These are phyloP conservation scores for Isichthys henryi DNA, from an alignment of 2,113 vertebrate species.

Conservation along the genomic window DNA sequence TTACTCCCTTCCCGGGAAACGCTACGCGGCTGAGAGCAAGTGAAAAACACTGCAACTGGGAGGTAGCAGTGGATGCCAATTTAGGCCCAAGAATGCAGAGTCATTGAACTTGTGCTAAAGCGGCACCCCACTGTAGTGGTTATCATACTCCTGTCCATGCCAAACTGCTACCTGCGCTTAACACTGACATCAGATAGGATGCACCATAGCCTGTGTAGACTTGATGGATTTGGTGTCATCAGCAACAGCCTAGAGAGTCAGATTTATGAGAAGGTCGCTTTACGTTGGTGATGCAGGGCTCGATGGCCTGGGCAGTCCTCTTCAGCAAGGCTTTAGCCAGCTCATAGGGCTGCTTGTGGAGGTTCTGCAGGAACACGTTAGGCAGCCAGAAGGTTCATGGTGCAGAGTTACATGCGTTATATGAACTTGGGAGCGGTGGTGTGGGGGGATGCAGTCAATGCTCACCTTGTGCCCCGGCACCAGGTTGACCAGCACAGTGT, in stretches of 20 bases:
- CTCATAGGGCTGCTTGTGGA: constrained; percentile 96
- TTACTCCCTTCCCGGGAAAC: not conserved
- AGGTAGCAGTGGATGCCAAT: not conserved
- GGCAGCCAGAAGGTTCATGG: not conserved
- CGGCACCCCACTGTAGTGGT: not conserved
- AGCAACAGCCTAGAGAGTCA: not conserved
- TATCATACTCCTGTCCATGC: not conserved
- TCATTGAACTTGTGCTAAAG: not conserved
- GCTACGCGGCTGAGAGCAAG: not conserved
- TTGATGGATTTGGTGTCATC: not conserved
- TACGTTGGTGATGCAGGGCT: constrained; percentile 97
- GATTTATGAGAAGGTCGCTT: constrained; percentile 43
- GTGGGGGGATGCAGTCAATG: not conserved
- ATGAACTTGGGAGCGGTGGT: not conserved
- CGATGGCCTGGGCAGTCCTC: constrained; percentile 92
- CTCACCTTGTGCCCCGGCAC: constrained; percentile 94
- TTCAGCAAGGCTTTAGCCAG: constrained; percentile 94
- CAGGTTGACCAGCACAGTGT: constrained; percentile 92
- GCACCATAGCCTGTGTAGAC: not conserved
- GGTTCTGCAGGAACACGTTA: constrained; percentile 64
- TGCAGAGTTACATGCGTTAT: not conserved
- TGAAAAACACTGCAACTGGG: not conserved
- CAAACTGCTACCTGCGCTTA: not conserved
- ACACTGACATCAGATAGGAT: not conserved
- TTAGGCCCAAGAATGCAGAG: not conserved